Base-by-base conservation (phyloP, 2,797 vertebrate species). In the Coreius guichenoti region DNA sequence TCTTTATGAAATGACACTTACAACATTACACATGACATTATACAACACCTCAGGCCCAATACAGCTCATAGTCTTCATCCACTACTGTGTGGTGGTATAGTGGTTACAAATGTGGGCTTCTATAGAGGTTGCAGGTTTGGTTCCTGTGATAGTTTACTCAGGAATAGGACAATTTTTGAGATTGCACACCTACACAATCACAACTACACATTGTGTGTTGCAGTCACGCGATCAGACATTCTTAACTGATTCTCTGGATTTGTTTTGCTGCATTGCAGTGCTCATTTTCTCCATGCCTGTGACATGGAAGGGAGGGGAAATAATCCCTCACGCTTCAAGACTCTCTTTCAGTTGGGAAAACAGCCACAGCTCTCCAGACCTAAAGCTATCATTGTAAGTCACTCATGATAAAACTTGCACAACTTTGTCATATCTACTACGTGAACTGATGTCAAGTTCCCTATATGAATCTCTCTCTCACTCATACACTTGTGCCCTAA, bases 211-310 rank as follows among this genome's bases (percentile, higher is more conserved):
- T 21, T 21, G n/a, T 61, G 21, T 13, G 5, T 39, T 58, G 51
- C 43, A n/a, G 36, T 86, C 83, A 87, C 61, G 33, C 86, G 87
- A 92, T 92, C 90, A 87, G 82, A 86, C 86, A 83, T 84, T 77
- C 87, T 92, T 89, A 90, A 93, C 88, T 88, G 89, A 93, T 92
- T 91, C 90, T 89, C 19, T 11, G 19, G 63, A 91, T 93, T 94
- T 94, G 93, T 91, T 95, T 94, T 95, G 93, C 94, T 95, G 95
- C 95, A 96, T 92, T 96, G 95, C 95, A 95, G 95, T 91, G 92
- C 89, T 88, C 65, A 76, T 90, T 93, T 87, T 87, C 91, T 93
- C 86, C 8, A 86, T 90, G 88, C 70, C 82, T 67, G 82, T 92
- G 86, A 80, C 85, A 90, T 88, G 80, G 85, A 90, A 90, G 84